phyloP scores from a whole-genome alignment of 2,797 vertebrate species.

The Neostethus bicornis region DNA sequence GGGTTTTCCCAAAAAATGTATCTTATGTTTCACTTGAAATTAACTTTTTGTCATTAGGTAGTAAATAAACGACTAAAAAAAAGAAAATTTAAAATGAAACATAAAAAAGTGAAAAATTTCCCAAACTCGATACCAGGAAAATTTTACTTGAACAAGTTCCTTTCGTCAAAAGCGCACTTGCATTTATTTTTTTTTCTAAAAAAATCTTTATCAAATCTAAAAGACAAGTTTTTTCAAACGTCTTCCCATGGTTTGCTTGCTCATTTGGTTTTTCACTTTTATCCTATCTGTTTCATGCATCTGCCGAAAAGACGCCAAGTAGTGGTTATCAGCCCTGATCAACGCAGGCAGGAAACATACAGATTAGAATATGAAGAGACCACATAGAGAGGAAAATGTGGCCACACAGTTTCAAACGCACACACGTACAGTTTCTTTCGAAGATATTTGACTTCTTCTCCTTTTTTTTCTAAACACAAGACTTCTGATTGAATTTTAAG shows the following conservation, averaged over 20 bases:
- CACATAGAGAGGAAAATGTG: constrained; percentile 47
- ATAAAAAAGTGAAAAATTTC: too few relatives aligned
- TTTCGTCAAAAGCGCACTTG: too few relatives aligned
- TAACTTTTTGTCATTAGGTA: too few relatives aligned
- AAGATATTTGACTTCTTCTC: constrained; percentile 38
- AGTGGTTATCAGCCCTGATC: constrained; percentile 66
- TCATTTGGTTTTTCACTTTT: constrained; percentile 34
- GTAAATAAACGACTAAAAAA: too few relatives aligned
- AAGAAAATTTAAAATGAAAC: too few relatives aligned
- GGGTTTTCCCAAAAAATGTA: too few relatives aligned
- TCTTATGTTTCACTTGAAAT: too few relatives aligned
- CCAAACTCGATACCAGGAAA: too few relatives aligned
- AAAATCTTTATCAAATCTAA: not conserved
- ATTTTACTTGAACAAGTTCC: too few relatives aligned
- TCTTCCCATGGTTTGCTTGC: constrained; percentile 16
- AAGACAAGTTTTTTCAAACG: not conserved
- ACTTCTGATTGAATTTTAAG: constrained; percentile 41
- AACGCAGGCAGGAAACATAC: constrained; percentile 64
- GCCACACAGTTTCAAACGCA: constrained; percentile 22
- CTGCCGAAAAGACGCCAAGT: constrained; percentile 65
- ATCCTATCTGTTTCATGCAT: constrained; percentile 55
- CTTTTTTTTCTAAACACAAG: constrained; percentile 21
- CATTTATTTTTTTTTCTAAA: too few relatives aligned
- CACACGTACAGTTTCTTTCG: constrained; percentile 23
- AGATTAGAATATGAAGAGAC: constrained; percentile 69